Conservation (phyloP, 2,797 vertebrate genomes). For the Anguilla pacifica region DNA sequence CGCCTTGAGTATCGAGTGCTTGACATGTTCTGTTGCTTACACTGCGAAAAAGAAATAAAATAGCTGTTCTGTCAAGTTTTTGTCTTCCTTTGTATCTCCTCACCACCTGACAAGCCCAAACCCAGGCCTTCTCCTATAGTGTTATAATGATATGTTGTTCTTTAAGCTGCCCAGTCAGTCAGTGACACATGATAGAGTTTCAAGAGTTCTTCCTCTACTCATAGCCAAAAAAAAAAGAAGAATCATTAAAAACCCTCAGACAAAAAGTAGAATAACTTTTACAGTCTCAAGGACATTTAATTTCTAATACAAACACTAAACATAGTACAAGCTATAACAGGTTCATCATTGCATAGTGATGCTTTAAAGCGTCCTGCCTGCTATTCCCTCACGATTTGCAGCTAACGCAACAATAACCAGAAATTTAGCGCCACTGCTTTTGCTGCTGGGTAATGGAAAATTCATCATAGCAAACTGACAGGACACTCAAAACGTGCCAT, state of each 20-base stretch:
- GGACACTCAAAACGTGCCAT: neutral
- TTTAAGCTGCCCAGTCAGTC: neutral
- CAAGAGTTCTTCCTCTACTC: neutral
- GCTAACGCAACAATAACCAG: neutral
- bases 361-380: neutral
- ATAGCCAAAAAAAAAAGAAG: neutral
- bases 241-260: neutral
- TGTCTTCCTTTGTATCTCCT: neutral
- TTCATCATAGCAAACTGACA: neutral
- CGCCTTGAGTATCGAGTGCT: neutral
- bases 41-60: neutral
- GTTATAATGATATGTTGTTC: neutral
- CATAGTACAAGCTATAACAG: neutral
- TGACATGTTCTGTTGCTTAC: neutral
- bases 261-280: neutral
- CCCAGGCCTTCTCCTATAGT: neutral
- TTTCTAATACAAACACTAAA: neutral
- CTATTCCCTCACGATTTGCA: neutral
- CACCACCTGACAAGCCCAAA: neutral
- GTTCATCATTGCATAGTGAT: neutral
- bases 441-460: neutral
- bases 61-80: neutral
- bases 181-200: neutral
- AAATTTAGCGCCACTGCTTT: neutral
- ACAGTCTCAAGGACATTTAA: neutral